Evolutionary conservation across 1,140 invertebrate genomes (phyloP).

Genomic region (Caenorhabditis latens): DNA sequence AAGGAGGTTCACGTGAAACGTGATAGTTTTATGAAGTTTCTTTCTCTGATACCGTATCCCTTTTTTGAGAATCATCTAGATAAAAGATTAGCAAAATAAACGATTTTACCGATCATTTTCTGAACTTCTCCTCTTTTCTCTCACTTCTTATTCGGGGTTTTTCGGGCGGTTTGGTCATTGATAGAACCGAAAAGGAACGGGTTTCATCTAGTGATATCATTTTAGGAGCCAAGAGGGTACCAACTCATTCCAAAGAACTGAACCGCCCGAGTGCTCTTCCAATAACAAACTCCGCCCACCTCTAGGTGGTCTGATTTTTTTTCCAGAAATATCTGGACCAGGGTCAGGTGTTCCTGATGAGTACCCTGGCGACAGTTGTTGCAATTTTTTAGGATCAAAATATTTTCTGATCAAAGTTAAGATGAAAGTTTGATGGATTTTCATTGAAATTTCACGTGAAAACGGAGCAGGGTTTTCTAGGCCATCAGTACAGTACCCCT

Average conservation of each 20-base stretch:
- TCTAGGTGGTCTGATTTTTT: neutral
- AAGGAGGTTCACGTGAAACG: conserved; percentile 16
- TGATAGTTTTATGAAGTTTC: conserved; percentile 18
- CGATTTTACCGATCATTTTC: conserved; percentile 14
- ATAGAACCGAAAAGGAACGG: neutral
- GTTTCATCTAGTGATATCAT: neutral
- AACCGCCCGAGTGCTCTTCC: too few relatives aligned
- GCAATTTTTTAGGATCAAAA: neutral
- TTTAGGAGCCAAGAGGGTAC: neutral
- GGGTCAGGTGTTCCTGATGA: conserved; percentile 1
- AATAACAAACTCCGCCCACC: neutral
- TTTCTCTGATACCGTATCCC: neutral
- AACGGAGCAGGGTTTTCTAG: too few relatives aligned
- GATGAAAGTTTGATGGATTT: neutral
- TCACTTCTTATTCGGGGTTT: neutral
- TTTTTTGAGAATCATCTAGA: neutral
- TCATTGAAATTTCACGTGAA: too few relatives aligned
- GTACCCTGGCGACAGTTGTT: neutral
- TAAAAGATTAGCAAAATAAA: neutral
- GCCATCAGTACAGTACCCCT: too few relatives aligned
- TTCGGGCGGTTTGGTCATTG: neutral
- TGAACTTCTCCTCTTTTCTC: neutral
- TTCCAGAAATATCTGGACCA: neutral
- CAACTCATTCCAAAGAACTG: too few relatives aligned
- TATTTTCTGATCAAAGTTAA: conserved; percentile 11